Base-by-base conservation (phyloP, 1,140 invertebrate genomes). In the Cydia fagiglandana region DNA sequence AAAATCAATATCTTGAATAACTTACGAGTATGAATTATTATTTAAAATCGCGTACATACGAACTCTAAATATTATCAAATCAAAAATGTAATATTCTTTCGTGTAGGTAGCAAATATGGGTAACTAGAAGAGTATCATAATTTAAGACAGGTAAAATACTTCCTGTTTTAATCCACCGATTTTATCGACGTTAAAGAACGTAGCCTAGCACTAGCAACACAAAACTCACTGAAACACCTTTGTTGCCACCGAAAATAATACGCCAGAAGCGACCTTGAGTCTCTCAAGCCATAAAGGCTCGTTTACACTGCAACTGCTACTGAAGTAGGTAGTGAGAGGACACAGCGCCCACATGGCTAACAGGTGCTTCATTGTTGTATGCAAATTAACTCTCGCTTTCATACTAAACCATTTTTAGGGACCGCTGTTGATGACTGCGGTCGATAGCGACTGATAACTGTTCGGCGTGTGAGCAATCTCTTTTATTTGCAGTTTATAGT, bases 361-460 rank as follows among this genome's bases (percentile, higher is more conserved):
- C 90, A 91, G 90, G 90, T 91, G 89, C 85, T 86, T 87, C 87
- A 90, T 91, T 91, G 90, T 91, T 90, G 84, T 87, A 91, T 91
- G 88, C 88, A 91, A 91, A 91, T 90, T 90, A 90, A 85, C 90
- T 91, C 89, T 91, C 90, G 83, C 87, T 91, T 81, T 91, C 86
- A 73, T 80, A 79, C 80, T 83, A 79, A 80, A 82, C 74, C 73
- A 80, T 84, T 86, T 84, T 83, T 82, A 81, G 81, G 80, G 75
- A 64, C 30, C 38, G 53, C 28, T 24, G 45, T 30, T 56, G 73
- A 38, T 73, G 47, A 20, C 6, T 74, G 73, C 20, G 45, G 73
- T 50, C n/a, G 66, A 70, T 70, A 41, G 9, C 64, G 30, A 34
- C 38, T 38, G 66, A 70, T 70, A 38, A 70, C 30, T 38, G 1